phyloP scores from a whole-genome alignment of 1,140 invertebrate genomes.

The Ceratoteleas bidentatus region DNA sequence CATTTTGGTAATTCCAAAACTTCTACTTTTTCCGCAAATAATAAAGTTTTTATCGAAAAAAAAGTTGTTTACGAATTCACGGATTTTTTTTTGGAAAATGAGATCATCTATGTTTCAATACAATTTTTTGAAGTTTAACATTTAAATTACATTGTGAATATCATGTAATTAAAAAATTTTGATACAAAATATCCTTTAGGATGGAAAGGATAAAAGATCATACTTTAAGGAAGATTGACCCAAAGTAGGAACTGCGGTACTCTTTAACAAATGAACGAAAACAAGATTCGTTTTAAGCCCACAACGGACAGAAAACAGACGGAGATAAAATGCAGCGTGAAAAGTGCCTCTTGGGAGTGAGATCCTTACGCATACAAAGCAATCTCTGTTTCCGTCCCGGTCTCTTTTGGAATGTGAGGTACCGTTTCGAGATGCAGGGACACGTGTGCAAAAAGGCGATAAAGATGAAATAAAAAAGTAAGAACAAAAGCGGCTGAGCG shows the following conservation, averaged over 20 bases:
- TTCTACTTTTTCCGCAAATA: too few species aligned
- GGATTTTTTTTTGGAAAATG: too few species aligned
- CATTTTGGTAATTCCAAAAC: too few species aligned
- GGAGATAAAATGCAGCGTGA: conserved; percentile 37
- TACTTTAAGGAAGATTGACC: too few species aligned
- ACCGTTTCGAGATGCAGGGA: conserved; percentile 51
- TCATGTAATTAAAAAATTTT: too few species aligned
- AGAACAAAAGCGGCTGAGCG: too few species aligned
- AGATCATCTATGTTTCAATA: neutral
- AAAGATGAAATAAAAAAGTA: neutral
- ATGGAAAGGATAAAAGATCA: too few species aligned
- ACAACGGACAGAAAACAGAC: conserved; percentile 27
- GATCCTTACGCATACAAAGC: conserved; percentile 47
- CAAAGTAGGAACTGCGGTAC: neutral
- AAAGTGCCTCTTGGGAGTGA: conserved; percentile 30
- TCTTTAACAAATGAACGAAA: conserved; percentile 39
- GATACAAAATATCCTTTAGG: too few species aligned
- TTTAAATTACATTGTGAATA: too few species aligned
- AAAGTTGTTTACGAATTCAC: too few species aligned
- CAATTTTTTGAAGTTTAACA: neutral
- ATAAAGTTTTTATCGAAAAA: too few species aligned
- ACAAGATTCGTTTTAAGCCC: conserved; percentile 41
- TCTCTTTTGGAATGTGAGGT: conserved; percentile 62
- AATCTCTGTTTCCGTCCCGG: conserved; percentile 40
- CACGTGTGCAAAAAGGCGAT: conserved; percentile 48